phyloP scores from a whole-genome alignment of 2,797 vertebrate species.

The Bovichtus diacanthus region DNA sequence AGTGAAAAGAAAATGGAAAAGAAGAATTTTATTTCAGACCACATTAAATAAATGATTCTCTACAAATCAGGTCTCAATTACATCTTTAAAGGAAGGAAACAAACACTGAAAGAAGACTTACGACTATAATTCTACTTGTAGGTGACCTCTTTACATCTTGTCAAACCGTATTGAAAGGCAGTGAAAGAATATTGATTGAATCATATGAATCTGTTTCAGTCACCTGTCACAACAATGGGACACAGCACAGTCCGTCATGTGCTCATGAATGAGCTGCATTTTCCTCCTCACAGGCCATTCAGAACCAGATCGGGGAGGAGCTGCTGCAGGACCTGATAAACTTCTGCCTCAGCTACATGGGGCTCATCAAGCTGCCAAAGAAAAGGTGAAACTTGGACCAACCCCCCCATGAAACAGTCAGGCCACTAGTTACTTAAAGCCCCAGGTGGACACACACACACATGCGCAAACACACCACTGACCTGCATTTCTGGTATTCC shows the following conservation, averaged over 20 bases:
- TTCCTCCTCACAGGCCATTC: slow-evolving; percentile 89
- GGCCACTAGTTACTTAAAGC: neutral
- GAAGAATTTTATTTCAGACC: neutral
- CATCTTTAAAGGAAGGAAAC: too few relatives aligned
- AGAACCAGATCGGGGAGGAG: slow-evolving; percentile 96
- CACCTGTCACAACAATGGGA: neutral
- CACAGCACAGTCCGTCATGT: neutral
- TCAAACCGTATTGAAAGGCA: neutral
- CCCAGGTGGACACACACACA: neutral
- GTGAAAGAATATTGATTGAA: neutral
- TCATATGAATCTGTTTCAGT: neutral
- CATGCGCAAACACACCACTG: slow-evolving; percentile 4
- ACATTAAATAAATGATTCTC: neutral
- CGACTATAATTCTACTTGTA: neutral
- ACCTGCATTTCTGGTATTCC: neutral
- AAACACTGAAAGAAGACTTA: neutral
- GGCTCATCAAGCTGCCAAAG: slow-evolving; percentile 95
- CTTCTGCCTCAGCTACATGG: slow-evolving; percentile 98
- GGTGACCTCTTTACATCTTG: neutral
- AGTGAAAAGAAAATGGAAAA: neutral
- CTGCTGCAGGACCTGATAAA: slow-evolving; percentile 98
- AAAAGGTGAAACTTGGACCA: slow-evolving; percentile 87
- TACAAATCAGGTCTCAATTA: neutral
- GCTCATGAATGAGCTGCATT: neutral
- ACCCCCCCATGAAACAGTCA: neutral